These are phyloP conservation scores for Disparrhopalites patrizii DNA, from an alignment of 2,888 invertebrate genomes.

Conservation along the genomic window DNA sequence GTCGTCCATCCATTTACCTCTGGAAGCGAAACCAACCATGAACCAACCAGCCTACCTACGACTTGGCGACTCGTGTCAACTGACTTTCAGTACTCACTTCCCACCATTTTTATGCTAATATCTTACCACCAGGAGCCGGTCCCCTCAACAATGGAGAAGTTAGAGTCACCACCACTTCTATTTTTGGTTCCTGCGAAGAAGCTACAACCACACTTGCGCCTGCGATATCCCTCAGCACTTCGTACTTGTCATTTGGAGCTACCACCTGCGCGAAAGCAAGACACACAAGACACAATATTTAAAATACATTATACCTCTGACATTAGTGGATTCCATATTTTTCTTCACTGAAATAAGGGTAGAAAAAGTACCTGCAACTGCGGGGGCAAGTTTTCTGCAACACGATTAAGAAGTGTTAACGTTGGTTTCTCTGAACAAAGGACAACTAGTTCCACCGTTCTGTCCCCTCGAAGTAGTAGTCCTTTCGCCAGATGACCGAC, in stretches of 20 bases:
- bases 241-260: constrained; percentile 71
- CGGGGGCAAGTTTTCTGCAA: constrained; percentile 75
- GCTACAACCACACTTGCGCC: constrained; percentile 80
- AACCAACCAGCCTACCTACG: constrained; percentile 42
- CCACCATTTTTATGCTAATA: neutral
- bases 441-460: constrained; percentile 85
- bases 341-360: neutral
- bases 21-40: constrained; percentile 39
- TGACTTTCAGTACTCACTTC: neutral
- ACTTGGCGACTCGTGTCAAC: constrained; percentile 14
- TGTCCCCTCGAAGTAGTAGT: constrained; percentile 82
- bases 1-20: too few relatives aligned
- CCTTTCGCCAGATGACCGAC: constrained; percentile 89
- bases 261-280: constrained; percentile 56
- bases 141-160: constrained; percentile 93
- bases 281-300: neutral
- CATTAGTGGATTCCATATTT: too few relatives aligned
- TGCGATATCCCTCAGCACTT: constrained; percentile 75
- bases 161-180: constrained; percentile 79
- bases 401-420: constrained; percentile 73
- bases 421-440: constrained; percentile 94
- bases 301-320: neutral
- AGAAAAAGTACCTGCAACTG: constrained; percentile 61
- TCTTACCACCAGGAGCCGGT: constrained; percentile 53
- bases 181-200: constrained; percentile 62